These are phyloP conservation scores for Frieseomelitta varia DNA, from an alignment of 1,140 invertebrate genomes.

Conservation along the genomic window DNA sequence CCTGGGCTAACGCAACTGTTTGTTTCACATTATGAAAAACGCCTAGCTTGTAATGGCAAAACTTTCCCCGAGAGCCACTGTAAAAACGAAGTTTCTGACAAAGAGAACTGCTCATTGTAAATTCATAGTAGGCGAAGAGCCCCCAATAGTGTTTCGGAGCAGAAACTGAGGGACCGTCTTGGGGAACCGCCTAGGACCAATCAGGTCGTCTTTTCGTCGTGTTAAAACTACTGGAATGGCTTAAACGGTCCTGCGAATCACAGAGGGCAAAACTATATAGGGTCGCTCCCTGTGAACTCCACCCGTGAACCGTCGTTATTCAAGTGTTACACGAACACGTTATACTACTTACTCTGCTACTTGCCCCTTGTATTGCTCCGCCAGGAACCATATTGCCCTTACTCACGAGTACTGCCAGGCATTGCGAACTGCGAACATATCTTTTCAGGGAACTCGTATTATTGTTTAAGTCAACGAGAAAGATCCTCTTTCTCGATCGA, in stretches of 20 bases:
- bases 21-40: conserved; percentile 36
- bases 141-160: conserved; percentile 64
- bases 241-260: conserved; percentile 56
- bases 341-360: conserved; percentile 51
- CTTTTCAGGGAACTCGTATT: not conserved
- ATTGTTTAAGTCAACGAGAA: not conserved
- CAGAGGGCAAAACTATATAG: conserved; percentile 47
- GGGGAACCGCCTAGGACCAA: conserved; percentile 66
- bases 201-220: conserved; percentile 52
- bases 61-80: conserved; percentile 28
- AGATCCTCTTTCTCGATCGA: no score
- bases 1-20: conserved; percentile 15
- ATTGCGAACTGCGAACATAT: conserved; percentile 1
- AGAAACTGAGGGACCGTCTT: conserved; percentile 55
- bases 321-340: conserved; percentile 66
- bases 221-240: conserved; percentile 69
- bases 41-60: conserved; percentile 24
- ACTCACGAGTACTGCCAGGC: conserved; percentile 27
- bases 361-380: conserved; percentile 40
- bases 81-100: conserved; percentile 39
- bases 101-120: conserved; percentile 40
- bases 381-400: conserved; percentile 44
- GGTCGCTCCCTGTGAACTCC: conserved; percentile 55
- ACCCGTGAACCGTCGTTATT: conserved; percentile 49
- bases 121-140: conserved; percentile 50